Evolutionary conservation across 2,888 invertebrate species (phyloP).

Genomic region (Sinohyriopsis cumingii): DNA sequence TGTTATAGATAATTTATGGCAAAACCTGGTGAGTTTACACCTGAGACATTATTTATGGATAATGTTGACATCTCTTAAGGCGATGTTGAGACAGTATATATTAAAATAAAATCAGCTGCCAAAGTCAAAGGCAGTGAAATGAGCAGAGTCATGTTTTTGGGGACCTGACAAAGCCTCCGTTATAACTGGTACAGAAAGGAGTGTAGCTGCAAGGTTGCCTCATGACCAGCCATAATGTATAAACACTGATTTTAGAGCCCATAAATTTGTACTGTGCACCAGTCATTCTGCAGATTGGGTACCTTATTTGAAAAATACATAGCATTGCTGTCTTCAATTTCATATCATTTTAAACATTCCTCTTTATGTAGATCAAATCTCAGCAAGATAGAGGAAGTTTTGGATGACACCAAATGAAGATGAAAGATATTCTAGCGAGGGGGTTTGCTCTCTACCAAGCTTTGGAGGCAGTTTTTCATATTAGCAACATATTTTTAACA

Average conservation of each 20-base stretch:
- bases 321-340: slow-evolving; percentile 9
- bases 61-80: slow-evolving; percentile 6
- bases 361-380: slow-evolving; percentile 13
- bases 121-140: slow-evolving; percentile 2
- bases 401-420: slow-evolving; percentile 11
- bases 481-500: slow-evolving; percentile 5
- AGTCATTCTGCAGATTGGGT: slow-evolving; percentile 12
- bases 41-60: slow-evolving; percentile 10
- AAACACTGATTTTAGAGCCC: slow-evolving; percentile 14
- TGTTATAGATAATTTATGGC: not conserved
- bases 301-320: slow-evolving; percentile 13
- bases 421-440: slow-evolving; percentile 9
- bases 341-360: slow-evolving; percentile 16
- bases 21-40: slow-evolving; percentile 2
- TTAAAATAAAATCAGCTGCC: slow-evolving; percentile 3
- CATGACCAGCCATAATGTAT: slow-evolving; percentile 5
- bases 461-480: slow-evolving; percentile 8
- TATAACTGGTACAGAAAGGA: slow-evolving; percentile 10
- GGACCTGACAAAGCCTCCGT: slow-evolving; percentile 3
- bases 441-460: slow-evolving; percentile 14
- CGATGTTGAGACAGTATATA: slow-evolving; percentile 4
- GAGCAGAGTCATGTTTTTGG: slow-evolving; percentile 7
- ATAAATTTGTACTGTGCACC: slow-evolving; percentile 12
- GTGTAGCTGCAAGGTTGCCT: slow-evolving; percentile 5
- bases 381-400: slow-evolving; percentile 1